Conservation (phyloP, 2,888 invertebrate species). For the Drosophila maculinotata region DNA sequence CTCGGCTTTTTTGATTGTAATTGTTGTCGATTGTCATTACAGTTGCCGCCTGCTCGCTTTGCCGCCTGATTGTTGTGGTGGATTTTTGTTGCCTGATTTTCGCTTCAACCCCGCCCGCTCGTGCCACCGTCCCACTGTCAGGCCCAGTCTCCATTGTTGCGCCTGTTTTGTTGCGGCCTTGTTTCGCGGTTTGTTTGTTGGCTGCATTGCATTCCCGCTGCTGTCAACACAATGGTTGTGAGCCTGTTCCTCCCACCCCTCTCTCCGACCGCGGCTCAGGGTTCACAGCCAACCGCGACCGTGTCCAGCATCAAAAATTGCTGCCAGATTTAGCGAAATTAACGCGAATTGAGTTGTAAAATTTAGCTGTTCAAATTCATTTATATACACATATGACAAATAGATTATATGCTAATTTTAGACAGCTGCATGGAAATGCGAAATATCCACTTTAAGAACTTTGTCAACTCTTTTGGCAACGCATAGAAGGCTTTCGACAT, state of each 20-base stretch:
- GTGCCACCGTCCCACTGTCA: neutral
- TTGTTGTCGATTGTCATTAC: constrained; percentile 81
- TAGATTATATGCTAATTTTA: constrained; percentile 16
- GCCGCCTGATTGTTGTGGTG: constrained; percentile 57
- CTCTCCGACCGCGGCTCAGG: neutral
- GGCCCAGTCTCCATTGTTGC: constrained; percentile 60
- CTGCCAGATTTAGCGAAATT: constrained; percentile 62
- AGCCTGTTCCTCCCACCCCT: constrained; percentile 2
- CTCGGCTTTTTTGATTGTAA: constrained; percentile 77
- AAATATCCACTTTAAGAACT: no score
- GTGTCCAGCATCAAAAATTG: constrained; percentile 54
- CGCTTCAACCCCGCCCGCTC: constrained; percentile 4
- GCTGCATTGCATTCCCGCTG: constrained; percentile 71
- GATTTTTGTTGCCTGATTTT: constrained; percentile 72
- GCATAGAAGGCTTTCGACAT: no score
- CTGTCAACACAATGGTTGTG: constrained; percentile 75
- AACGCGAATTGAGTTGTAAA: constrained; percentile 70
- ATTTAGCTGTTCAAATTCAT: constrained; percentile 51
- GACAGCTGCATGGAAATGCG: no score
- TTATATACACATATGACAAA: constrained; percentile 23
- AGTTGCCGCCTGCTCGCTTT: constrained; percentile 52
- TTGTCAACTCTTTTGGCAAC: no score
- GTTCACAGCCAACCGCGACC: constrained; percentile 24
- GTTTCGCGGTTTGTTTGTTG: constrained; percentile 79
- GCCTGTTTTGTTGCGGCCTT: constrained; percentile 78